Evolutionary conservation across 1,140 invertebrate species (phyloP), one percentile per base, ranked within the genome.

Genomic region (Latrodectus geometricus): DNA sequence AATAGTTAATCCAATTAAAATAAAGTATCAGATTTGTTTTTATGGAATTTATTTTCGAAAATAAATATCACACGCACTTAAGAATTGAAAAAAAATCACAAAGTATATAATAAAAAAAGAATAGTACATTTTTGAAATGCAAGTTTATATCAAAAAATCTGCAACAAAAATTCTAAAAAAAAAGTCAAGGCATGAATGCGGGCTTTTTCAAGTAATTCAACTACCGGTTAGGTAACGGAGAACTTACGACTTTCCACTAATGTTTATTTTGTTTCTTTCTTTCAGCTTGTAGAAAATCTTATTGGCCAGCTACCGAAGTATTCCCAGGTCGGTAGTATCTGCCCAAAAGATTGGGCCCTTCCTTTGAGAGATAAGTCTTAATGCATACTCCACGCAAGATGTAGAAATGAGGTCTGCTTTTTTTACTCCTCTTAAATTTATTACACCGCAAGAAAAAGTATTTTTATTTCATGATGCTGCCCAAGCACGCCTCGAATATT

Each of bases 261-360:
- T 69, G 68, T 23, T 69, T 21, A 23, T 69, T 21, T 69, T 69
- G 17, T 69, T 69, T 20, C 20, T 69, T 23, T 21, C 17, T n/a
- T 69, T 69, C 11, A n/a, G 14, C 20, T 21, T 23, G 14, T 11
- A 69, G 20, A n/a, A 69, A 69, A 69, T 21, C 68, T 69, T n/a
- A 49, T 73, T 49, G 72, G 72, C 21, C 54, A 74, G 35, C 54
- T 11, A 77, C 75, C 17, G n/a, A 23, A 61, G 75, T 61, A 77
- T 77, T 77, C 75, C 75, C 75, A 61, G 23, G 54, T 12, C 21
- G 54, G 75, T 48, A 77, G 17, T 77, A 77, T 77, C 50, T 77
- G 75, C n/a, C n/a, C 75, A 35, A 77, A 74, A 77, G 50, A 21
- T 21, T 61, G 54, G 75, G 35, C 9, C 20, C 52, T 77, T 77